Conservation (phyloP, 2,113 vertebrate species). For the Meriones unguiculatus region DNA sequence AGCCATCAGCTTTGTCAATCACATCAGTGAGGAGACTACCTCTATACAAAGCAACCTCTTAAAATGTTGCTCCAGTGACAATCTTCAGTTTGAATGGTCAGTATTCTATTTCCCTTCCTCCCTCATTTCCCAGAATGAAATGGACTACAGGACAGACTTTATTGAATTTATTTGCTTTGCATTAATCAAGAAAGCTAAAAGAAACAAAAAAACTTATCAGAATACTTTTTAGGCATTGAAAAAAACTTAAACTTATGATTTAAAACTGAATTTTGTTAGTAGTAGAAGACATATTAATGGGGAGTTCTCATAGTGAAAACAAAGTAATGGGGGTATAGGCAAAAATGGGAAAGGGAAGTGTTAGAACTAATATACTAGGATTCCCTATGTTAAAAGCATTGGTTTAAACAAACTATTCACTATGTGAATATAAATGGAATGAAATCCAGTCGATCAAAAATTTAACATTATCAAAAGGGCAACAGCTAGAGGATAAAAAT, state of each 20-base stretch:
- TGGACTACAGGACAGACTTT: constrained; percentile 30
- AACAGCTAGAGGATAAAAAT: constrained; percentile 23
- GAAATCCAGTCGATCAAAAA: constrained; percentile 13
- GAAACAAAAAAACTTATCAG: constrained; percentile 32
- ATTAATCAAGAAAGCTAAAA: constrained; percentile 29
- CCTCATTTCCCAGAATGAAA: neutral
- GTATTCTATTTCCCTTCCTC: neutral
- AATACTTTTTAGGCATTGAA: constrained; percentile 14
- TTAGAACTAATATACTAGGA: constrained; percentile 52
- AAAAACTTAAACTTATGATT: constrained; percentile 44
- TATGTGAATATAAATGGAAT: constrained; percentile 37
- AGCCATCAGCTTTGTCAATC: neutral
- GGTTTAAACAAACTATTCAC: constrained; percentile 39
- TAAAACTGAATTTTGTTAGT: constrained; percentile 81
- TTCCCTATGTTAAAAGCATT: neutral
- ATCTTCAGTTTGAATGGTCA: neutral
- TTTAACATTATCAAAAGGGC: constrained; percentile 21
- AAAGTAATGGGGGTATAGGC: constrained; percentile 66
- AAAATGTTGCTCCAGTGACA: neutral
- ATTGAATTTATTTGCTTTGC: constrained; percentile 73
- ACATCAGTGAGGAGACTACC: neutral
- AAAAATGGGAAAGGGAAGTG: constrained; percentile 49
- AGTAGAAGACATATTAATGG: constrained; percentile 71
- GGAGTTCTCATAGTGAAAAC: constrained; percentile 58
- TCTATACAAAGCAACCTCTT: neutral